These are phyloP conservation scores for Peromyscus maniculatus DNA, from an alignment of 2,113 vertebrate genomes.

Conservation along the genomic window DNA sequence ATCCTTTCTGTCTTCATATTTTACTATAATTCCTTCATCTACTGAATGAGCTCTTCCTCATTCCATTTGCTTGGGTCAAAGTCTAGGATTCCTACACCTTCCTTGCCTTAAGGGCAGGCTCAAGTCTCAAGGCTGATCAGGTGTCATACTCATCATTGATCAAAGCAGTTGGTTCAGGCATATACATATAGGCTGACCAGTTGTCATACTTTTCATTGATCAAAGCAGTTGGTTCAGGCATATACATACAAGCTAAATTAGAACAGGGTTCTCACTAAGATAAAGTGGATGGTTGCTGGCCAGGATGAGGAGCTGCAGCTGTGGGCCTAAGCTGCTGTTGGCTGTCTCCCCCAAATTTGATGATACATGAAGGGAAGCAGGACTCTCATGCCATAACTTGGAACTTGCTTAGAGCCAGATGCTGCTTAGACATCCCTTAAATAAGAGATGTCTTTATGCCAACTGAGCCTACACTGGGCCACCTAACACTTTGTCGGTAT, in stretches of 20 bases:
- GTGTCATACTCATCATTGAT: too few species aligned
- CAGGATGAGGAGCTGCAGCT: background rate
- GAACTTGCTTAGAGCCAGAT: slow-evolving; percentile 19
- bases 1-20: background rate
- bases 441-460: background rate
- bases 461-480: background rate
- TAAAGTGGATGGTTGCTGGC: background rate
- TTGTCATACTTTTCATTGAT: background rate
- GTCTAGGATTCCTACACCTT: background rate
- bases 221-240: background rate
- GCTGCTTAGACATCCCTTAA: background rate
- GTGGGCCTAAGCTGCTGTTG: background rate
- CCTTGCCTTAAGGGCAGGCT: background rate
- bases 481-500: background rate
- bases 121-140: background rate
- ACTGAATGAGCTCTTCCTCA: background rate
- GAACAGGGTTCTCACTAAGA: background rate
- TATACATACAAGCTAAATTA: background rate
- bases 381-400: background rate
- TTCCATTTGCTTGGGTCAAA: background rate
- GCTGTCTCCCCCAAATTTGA: background rate
- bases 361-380: background rate
- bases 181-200: background rate
- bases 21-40: background rate
- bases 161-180: too few species aligned